These are phyloP conservation scores for Nymphalis c-album DNA, from an alignment of 2,888 invertebrate genomes.

Conservation along the genomic window DNA sequence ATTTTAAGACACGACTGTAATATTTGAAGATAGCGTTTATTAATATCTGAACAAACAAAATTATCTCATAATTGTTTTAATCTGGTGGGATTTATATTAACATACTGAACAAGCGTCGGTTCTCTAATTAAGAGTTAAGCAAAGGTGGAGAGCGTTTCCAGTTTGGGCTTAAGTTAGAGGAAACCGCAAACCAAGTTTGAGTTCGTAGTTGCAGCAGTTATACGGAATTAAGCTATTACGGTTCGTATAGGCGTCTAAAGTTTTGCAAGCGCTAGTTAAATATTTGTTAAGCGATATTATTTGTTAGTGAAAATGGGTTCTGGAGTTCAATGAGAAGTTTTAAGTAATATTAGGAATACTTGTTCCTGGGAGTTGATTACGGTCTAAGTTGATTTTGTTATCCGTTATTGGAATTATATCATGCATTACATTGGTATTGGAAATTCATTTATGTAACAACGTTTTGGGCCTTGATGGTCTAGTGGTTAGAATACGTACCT, in stretches of 20 bases:
- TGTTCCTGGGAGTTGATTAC: too few relatives aligned
- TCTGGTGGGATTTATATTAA: conserved; percentile 17
- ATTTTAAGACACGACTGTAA: too few relatives aligned
- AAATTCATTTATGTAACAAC: too few relatives aligned
- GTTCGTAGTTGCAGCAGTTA: neutral
- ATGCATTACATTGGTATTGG: too few relatives aligned
- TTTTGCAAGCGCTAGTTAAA: neutral
- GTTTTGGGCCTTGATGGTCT: too few relatives aligned
- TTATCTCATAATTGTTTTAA: neutral
- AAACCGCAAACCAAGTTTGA: neutral
- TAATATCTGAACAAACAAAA: neutral
- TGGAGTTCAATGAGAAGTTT: too few relatives aligned
- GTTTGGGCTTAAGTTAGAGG: conserved; percentile 11
- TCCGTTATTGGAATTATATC: too few relatives aligned
- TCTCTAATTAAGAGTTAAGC: conserved; percentile 25
- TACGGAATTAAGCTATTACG: conserved; percentile 3
- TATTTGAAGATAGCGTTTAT: neutral
- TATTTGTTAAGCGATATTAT: neutral
- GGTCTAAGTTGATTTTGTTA: too few relatives aligned
- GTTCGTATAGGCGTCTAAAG: neutral
- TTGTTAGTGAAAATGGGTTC: neutral
- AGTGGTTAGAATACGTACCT: too few relatives aligned
- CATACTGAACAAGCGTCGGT: conserved; percentile 16
- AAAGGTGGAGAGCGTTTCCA: conserved; percentile 15
- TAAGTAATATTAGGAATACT: too few relatives aligned